Evolutionary conservation across 37 sponge, comb jelly and placozoan species (phyloP), one percentile per base, ranked within the genome.

Genomic region (Petrosia ficiformis): DNA sequence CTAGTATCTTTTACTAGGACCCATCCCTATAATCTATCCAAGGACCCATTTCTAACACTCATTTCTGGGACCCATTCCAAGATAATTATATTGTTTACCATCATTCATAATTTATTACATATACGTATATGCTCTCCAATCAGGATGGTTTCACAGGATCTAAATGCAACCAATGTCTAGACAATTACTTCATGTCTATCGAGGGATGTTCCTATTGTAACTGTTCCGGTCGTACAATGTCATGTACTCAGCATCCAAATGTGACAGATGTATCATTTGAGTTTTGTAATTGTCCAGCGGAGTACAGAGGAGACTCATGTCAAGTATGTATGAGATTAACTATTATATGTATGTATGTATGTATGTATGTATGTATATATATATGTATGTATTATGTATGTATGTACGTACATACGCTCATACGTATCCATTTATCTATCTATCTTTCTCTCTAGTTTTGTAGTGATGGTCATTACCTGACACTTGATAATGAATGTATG

Each of bases 291-390:
- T 86, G 86, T 42, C 86, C 86, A 10, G 21, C 31, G 0, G 74
- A 80, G 42, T 86, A 75, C 57, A 30, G 54, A 29, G 86, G 86
- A 0, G 38, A 3, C 37, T 80, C 74, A 8, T 86, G 86, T 68
- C 60, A 79, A 31, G 48, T 48, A 48, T 16, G 16, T 10, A 10
- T 32, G 3, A 80, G 86, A 74, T 63, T 66, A 30, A 0, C 48
- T 1, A 65, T 70, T 4, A n/a, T n/a, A n/a, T n/a, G n/a, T n/a
- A n/a, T n/a, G n/a, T n/a, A n/a, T n/a, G n/a, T n/a, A n/a, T n/a
- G n/a, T n/a, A n/a, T n/a, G n/a, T n/a, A n/a, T n/a, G n/a, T n/a
- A n/a, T n/a, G n/a, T n/a, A n/a, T n/a, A n/a, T n/a, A n/a, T n/a
- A n/a, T n/a, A n/a, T n/a, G n/a, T n/a, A n/a, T n/a, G n/a, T n/a